Percentiles rank a stretch among this genome's conserved stretches.
Conservation (phyloP, 2,113 vertebrate genomes). For the Pagrus major region DNA sequence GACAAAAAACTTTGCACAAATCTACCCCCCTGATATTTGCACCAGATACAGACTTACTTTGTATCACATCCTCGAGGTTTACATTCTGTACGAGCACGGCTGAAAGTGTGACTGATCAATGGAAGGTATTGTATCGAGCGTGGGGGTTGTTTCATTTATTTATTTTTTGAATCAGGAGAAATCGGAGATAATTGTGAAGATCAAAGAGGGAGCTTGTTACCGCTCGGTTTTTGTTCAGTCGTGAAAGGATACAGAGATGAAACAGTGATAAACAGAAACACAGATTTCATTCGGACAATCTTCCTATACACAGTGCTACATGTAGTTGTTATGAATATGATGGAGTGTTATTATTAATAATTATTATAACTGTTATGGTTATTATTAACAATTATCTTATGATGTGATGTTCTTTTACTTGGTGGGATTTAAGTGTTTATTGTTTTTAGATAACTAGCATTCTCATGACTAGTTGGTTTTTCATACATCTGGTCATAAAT, state of each 20-base stretch:
- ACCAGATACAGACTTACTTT: conserved; percentile 71
- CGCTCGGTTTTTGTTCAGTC: conserved; percentile 62
- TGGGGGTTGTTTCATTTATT: conserved; percentile 38
- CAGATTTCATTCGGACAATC: conserved; percentile 83
- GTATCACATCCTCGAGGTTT: conserved; percentile 77
- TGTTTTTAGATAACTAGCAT: conserved; percentile 86
- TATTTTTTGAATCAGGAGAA: conserved; percentile 25
- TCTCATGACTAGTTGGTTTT: conserved; percentile 80
- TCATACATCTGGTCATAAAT: conserved; percentile 76
- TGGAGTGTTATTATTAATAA: conserved; percentile 87
- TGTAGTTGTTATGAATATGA: conserved; percentile 88
- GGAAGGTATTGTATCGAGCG: conserved; percentile 38
- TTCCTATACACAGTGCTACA: conserved; percentile 87
- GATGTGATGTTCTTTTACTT: conserved; percentile 86
- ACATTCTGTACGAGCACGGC: conserved; percentile 70
- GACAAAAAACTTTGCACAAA: conserved; percentile 81
- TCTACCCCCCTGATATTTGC: conserved; percentile 77
- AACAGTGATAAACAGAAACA: conserved; percentile 66
- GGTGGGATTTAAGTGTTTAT: conserved; percentile 86
- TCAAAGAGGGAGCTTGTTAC: conserved; percentile 30
- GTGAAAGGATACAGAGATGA: conserved; percentile 54
- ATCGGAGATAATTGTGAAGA: conserved; percentile 31
- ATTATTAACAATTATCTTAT: conserved; percentile 87
- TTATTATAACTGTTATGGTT: conserved; percentile 88
- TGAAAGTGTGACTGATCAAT: conserved; percentile 59